Evolutionary conservation across 2,888 invertebrate species (phyloP).

Genomic region (Drosophila sordidapex): DNA sequence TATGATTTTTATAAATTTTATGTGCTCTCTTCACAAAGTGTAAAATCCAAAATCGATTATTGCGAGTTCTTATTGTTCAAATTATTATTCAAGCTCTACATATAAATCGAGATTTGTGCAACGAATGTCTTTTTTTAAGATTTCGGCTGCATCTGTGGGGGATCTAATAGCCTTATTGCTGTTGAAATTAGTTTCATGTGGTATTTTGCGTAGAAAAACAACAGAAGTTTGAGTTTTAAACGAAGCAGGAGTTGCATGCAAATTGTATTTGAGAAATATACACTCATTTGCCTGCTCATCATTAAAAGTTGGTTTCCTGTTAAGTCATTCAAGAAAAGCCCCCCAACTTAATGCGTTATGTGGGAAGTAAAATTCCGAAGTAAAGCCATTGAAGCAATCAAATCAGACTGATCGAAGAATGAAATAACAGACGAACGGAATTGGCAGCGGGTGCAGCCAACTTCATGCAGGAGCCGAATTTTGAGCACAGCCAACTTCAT

Average conservation of each 20-base stretch:
- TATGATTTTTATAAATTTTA: conserved; percentile 18
- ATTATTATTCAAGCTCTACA: conserved; percentile 29
- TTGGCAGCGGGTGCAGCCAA: background rate
- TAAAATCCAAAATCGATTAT: conserved; percentile 19
- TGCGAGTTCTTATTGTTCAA: conserved; percentile 26
- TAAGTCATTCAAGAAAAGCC: background rate
- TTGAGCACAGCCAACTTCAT: no score
- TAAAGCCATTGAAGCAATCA: background rate
- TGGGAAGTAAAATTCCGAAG: background rate
- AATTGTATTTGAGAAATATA: background rate
- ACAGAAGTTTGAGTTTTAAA: background rate
- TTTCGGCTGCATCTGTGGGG: no score
- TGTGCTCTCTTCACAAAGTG: conserved; percentile 31
- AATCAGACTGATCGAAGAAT: background rate
- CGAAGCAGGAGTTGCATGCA: background rate
- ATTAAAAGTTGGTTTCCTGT: background rate
- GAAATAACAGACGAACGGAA: background rate
- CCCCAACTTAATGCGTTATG: background rate
- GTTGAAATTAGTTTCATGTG: background rate
- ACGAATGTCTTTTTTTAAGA: conserved; percentile 6
- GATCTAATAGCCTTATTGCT: background rate
- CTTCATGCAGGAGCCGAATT: background rate
- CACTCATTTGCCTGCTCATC: background rate
- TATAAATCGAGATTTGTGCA: conserved; percentile 43
- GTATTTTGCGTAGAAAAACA: background rate